Percentiles rank a stretch among this genome's conserved stretches.
Evolutionary conservation across 2,797 vertebrate species (phyloP).

Genomic region (Acanthopagrus latus): DNA sequence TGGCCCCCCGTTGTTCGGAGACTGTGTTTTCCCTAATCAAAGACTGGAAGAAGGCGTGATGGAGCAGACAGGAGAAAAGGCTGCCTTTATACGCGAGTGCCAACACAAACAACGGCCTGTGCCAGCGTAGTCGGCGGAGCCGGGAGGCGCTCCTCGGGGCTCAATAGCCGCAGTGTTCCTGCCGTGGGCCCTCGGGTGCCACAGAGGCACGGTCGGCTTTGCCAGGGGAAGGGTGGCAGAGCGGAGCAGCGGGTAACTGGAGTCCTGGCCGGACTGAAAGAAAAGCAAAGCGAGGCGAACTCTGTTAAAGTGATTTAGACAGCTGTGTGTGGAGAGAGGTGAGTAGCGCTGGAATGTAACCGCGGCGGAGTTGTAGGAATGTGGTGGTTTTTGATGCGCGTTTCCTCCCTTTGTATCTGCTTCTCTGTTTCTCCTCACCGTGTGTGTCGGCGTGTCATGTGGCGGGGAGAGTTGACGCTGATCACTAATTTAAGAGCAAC

Average conservation of each 20-base stretch:
- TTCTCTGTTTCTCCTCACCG: conserved; percentile 28
- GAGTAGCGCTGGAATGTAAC: conserved; percentile 34
- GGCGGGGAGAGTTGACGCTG: conserved; percentile 7
- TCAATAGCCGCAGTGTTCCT: conserved; percentile 74
- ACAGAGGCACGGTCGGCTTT: conserved; percentile 45
- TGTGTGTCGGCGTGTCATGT: not conserved
- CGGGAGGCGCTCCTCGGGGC: conserved; percentile 60
- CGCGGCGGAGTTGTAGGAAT: conserved; percentile 43
- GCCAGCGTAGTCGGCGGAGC: conserved; percentile 62
- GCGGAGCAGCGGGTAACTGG: conserved; percentile 25
- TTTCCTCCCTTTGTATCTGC: conserved; percentile 39
- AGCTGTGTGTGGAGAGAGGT: conserved; percentile 53
- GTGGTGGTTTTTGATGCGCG: conserved; percentile 32
- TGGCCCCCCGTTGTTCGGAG: conserved; percentile 22
- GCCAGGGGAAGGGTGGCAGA: conserved; percentile 46
- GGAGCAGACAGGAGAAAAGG: conserved; percentile 64
- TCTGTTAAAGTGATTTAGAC: conserved; percentile 59
- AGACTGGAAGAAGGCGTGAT: conserved; percentile 51
- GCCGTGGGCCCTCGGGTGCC: conserved; percentile 47
- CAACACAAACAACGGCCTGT: conserved; percentile 76
- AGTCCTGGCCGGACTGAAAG: conserved; percentile 34
- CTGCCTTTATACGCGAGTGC: conserved; percentile 66
- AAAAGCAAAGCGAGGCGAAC: conserved; percentile 30
- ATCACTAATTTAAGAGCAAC: conserved; percentile 18
- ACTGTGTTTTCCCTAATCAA: conserved; percentile 48